Percentiles rank a stretch among this genome's conserved stretches.
These are phyloP conservation scores for Plestiodon gilberti DNA, from an alignment of 2,113 vertebrate genomes.

Conservation along the genomic window DNA sequence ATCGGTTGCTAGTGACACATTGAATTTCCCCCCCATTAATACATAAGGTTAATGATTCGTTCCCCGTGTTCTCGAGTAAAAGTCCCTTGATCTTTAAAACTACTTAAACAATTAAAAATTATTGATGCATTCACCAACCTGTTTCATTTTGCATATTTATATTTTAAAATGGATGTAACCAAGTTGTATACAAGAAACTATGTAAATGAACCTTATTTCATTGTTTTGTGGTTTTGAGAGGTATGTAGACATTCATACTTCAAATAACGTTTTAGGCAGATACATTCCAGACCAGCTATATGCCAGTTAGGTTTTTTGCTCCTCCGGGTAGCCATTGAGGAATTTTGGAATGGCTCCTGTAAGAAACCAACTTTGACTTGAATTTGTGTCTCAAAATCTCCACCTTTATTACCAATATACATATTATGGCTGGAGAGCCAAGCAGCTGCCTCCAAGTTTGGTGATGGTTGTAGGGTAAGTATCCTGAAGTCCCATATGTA, in stretches of 20 bases:
- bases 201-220: neutral
- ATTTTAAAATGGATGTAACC: slow-evolving; percentile 5
- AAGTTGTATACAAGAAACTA: slow-evolving; percentile 4
- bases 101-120: neutral
- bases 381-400: slow-evolving; percentile 23
- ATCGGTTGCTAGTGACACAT: slow-evolving; percentile 67
- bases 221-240: neutral
- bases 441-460: neutral
- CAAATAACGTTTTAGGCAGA: slow-evolving; percentile 34
- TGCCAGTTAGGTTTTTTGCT: slow-evolving; percentile 35
- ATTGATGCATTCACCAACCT: neutral
- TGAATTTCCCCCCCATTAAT: slow-evolving; percentile 53
- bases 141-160: neutral
- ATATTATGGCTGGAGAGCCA: slow-evolving; percentile 10
- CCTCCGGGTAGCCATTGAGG: slow-evolving; percentile 41
- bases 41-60: slow-evolving; percentile 44
- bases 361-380: slow-evolving; percentile 48
- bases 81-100: slow-evolving; percentile 28
- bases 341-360: slow-evolving; percentile 45
- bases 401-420: slow-evolving; percentile 4
- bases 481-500: neutral
- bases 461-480: neutral
- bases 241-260: slow-evolving; percentile 1
- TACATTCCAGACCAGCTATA: slow-evolving; percentile 30
- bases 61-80: slow-evolving; percentile 38